A percentile compares a stretch with the other conserved stretches of the same genome.
Evolutionary conservation across 2,113 vertebrate species (phyloP).

Genomic region (Mastomys coucha): DNA sequence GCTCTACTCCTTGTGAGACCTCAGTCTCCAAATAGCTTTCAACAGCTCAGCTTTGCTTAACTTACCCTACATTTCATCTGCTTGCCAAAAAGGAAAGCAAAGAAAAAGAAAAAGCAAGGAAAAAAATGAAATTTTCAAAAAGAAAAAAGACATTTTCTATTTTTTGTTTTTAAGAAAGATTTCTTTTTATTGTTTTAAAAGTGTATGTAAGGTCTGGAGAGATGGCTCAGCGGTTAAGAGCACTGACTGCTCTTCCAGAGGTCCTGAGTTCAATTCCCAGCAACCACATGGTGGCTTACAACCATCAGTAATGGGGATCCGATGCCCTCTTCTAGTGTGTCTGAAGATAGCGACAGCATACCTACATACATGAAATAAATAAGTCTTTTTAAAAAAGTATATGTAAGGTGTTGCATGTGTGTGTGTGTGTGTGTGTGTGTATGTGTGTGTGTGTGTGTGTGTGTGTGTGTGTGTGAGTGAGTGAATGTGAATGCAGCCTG

Average conservation of each 20-base stretch:
- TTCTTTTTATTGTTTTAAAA: background rate
- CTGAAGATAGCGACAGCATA: too few species aligned
- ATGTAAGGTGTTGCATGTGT: background rate
- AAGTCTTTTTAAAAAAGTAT: background rate
- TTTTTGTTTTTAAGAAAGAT: background rate
- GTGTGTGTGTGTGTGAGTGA: background rate
- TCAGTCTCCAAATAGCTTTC: background rate
- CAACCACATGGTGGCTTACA: too few species aligned
- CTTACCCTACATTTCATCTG: background rate
- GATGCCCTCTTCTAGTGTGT: too few species aligned
- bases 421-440: background rate
- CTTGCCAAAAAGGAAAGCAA: background rate
- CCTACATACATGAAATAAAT: too few species aligned
- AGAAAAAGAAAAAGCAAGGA: background rate
- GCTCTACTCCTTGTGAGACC: background rate
- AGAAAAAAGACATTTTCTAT: too few species aligned
- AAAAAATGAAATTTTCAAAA: background rate
- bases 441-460: background rate
- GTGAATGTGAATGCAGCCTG: background rate
- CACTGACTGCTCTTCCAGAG: too few species aligned
- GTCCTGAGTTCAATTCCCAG: too few species aligned
- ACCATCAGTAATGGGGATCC: too few species aligned
- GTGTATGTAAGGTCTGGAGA: background rate
- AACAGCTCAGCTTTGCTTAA: background rate
- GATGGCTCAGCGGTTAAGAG: too few species aligned